These are phyloP conservation scores for Leptinotarsa defecta DNA, from an alignment of 1,140 invertebrate species.

Conservation along the genomic window DNA sequence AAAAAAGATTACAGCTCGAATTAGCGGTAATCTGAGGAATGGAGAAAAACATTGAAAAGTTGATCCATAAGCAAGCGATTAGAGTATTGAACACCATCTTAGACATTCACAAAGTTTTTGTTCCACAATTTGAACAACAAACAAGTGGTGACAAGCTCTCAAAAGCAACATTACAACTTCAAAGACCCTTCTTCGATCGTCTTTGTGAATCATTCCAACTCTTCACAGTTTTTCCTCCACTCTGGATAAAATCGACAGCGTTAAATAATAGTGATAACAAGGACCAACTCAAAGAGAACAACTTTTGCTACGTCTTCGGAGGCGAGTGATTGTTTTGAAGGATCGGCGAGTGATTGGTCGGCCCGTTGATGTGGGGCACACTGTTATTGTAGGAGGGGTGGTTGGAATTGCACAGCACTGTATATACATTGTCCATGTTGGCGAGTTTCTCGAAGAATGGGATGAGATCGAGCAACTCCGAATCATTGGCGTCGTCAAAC, in stretches of 20 bases:
- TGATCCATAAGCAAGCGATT: too few species aligned
- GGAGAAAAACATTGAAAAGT: conserved; percentile 2
- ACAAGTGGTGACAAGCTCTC: not conserved
- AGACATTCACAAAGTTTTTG: not conserved
- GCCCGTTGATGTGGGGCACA: conserved; percentile 43
- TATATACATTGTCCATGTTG: conserved; percentile 92
- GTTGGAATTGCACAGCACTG: conserved; percentile 87
- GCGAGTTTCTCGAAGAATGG: conserved; percentile 95
- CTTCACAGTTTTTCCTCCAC: not conserved
- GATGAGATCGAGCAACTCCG: conserved; percentile 91
- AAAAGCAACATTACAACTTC: not conserved
- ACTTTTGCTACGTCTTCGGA: conserved; percentile 35
- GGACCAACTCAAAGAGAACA: not conserved
- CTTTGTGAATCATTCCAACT: not conserved
- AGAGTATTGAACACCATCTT: too few species aligned
- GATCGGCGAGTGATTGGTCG: conserved; percentile 31
- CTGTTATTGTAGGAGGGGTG: conserved; percentile 70
- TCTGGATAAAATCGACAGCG: not conserved
- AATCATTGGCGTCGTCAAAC: conserved; percentile 97
- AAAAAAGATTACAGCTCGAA: not conserved
- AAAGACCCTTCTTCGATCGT: not conserved
- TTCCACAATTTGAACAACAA: not conserved
- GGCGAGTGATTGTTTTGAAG: conserved; percentile 33
- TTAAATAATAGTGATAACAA: conserved; percentile 7
- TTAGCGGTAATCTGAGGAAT: not conserved